These are phyloP conservation scores for Beris morrisii DNA, from an alignment of 2,888 invertebrate species.

Conservation along the genomic window DNA sequence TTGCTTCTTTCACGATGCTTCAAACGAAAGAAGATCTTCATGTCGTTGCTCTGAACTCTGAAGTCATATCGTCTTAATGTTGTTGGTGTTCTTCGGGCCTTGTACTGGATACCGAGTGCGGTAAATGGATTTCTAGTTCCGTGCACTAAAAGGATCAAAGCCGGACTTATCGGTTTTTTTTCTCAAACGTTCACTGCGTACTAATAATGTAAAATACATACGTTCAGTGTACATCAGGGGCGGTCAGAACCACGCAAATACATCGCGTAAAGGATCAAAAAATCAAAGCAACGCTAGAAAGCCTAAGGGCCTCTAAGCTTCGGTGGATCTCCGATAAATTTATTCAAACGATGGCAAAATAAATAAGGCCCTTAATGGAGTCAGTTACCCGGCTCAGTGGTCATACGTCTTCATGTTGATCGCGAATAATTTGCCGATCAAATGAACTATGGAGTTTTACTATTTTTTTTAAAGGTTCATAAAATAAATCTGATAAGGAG, in stretches of 20 bases:
- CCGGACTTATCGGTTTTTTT: constrained; percentile 1
- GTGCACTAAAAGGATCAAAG: constrained; percentile 24
- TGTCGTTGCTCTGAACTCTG: background rate
- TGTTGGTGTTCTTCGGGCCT: background rate
- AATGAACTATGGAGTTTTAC: background rate
- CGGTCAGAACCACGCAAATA: constrained; percentile 7
- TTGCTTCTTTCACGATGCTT: constrained; percentile 9
- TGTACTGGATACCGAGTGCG: background rate
- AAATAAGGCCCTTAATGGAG: constrained; percentile 31
- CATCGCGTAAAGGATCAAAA: constrained; percentile 2
- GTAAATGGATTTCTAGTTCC: constrained; percentile 16
- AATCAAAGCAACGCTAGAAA: constrained; percentile 9
- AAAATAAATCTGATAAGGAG: background rate
- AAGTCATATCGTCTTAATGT: background rate
- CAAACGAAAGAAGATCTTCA: background rate
- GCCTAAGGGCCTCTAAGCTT: constrained; percentile 18
- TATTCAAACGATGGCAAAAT: constrained; percentile 31
- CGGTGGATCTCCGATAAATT: constrained; percentile 26
- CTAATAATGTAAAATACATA: background rate
- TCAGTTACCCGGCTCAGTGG: constrained; percentile 24
- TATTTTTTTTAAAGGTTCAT: background rate
- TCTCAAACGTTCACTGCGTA: constrained; percentile 11
- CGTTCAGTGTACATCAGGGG: background rate
- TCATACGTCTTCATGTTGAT: constrained; percentile 28
- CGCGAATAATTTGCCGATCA: constrained; percentile 14